A percentile compares a stretch with the other conserved stretches of the same genome.
Evolutionary conservation across 2,113 vertebrate species (phyloP).

Genomic region (Microcebus ravelobensis): DNA sequence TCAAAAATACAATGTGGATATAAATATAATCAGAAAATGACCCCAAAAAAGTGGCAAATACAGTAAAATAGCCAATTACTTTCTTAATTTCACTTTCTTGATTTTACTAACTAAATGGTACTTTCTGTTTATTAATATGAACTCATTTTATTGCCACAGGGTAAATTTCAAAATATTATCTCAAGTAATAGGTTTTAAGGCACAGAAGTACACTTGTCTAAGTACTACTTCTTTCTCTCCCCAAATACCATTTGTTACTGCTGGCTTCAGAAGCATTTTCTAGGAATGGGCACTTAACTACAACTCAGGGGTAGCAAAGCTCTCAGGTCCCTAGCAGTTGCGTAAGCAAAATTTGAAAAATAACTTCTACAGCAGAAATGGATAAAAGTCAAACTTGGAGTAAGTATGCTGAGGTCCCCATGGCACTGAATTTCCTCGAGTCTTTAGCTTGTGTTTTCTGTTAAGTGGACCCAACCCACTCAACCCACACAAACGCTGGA

Average conservation of each 20-base stretch:
- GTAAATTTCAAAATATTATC: slow-evolving; percentile 5
- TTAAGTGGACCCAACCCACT: background rate
- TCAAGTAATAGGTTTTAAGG: background rate
- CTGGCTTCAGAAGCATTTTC: background rate
- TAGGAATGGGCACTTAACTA: background rate
- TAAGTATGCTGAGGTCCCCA: background rate
- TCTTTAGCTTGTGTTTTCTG: background rate
- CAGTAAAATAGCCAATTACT: background rate
- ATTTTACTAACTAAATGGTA: background rate
- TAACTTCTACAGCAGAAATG: background rate
- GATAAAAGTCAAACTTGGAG: background rate
- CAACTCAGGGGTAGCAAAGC: background rate
- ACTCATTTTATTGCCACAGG: background rate
- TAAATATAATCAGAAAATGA: slow-evolving; percentile 12
- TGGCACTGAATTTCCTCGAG: background rate
- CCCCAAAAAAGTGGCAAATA: background rate
- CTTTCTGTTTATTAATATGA: background rate
- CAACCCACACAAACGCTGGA: background rate
- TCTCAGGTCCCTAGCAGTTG: background rate
- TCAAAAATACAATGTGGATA: background rate
- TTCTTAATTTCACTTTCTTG: background rate
- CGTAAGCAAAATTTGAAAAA: slow-evolving; percentile 7
- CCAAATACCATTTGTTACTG: background rate
- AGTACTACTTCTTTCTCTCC: background rate
- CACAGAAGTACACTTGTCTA: background rate